Percentiles rank a stretch among this genome's conserved stretches.
Evolutionary conservation across 1,140 invertebrate species (phyloP).

Genomic region (Aplysia californica): DNA sequence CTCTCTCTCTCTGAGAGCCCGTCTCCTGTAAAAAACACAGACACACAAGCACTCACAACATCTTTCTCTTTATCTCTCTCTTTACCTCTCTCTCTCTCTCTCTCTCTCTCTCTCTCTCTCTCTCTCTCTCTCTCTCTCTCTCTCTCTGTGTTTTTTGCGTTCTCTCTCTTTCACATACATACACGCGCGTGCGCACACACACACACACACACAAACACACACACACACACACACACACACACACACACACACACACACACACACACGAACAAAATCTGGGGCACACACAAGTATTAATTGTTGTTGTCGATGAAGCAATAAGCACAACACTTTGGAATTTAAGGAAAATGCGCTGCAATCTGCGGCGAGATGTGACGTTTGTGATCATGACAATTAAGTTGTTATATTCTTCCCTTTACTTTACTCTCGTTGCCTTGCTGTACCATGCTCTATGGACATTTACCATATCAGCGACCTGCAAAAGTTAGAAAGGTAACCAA

Average conservation of each 20-base stretch:
- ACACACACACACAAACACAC: not conserved
- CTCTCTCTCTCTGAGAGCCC: too few species aligned
- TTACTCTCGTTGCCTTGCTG: too few species aligned
- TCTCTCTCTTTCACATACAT: not conserved
- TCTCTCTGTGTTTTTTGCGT: not conserved
- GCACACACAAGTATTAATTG: not conserved
- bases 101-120: too few species aligned
- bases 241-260: not conserved
- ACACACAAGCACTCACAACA: too few species aligned
- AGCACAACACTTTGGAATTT: not conserved
- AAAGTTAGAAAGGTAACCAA: too few species aligned
- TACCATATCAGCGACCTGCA: too few species aligned
- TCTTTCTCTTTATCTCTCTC: too few species aligned
- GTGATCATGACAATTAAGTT: not conserved
- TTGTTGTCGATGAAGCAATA: not conserved
- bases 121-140: not conserved
- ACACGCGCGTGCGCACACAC: not conserved
- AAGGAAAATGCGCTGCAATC: not conserved
- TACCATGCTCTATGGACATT: too few species aligned
- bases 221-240: not conserved
- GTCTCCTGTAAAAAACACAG: too few species aligned
- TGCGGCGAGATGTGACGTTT: too few species aligned
- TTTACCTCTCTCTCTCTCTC: too few species aligned
- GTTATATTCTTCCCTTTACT: too few species aligned
- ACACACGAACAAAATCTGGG: not conserved